Evolutionary conservation across 2,797 vertebrate genomes (phyloP).

Genomic region (Crenichthys baileyi): DNA sequence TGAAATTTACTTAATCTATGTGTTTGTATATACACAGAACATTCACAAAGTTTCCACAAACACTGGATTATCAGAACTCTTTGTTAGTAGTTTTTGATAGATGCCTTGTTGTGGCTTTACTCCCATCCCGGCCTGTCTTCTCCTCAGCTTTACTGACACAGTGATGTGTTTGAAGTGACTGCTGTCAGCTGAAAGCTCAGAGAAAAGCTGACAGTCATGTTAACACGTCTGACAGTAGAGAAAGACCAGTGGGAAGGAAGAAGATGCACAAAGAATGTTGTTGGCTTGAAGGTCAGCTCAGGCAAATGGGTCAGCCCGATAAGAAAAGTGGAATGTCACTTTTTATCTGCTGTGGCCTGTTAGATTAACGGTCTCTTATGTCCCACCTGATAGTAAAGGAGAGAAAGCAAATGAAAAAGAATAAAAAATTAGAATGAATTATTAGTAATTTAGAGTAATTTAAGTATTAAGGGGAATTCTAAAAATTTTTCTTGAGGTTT

Average conservation of each 20-base stretch:
- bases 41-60: not conserved
- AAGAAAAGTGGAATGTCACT: constrained; percentile 30
- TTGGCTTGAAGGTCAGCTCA: constrained; percentile 24
- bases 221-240: constrained; percentile 55
- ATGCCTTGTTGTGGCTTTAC: constrained; percentile 16
- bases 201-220: constrained; percentile 57
- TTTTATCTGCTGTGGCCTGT: constrained; percentile 26
- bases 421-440: not conserved
- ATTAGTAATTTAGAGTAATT: too few relatives aligned
- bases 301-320: constrained; percentile 29
- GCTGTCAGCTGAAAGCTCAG: constrained; percentile 47
- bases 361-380: not conserved
- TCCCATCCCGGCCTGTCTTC: constrained; percentile 11
- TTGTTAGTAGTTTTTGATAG: constrained; percentile 13
- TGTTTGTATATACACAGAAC: not conserved
- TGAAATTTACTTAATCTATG: not conserved
- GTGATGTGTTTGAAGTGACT: constrained; percentile 40
- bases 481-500: too few relatives aligned
- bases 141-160: constrained; percentile 36
- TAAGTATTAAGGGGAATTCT: too few relatives aligned
- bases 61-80: constrained; percentile 3
- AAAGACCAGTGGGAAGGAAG: constrained; percentile 28
- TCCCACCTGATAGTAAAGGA: not conserved
- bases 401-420: not conserved
- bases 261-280: constrained; percentile 26